phyloP scores from a whole-genome alignment of 2,113 vertebrate genomes.

The Pseudopipra pipra region DNA sequence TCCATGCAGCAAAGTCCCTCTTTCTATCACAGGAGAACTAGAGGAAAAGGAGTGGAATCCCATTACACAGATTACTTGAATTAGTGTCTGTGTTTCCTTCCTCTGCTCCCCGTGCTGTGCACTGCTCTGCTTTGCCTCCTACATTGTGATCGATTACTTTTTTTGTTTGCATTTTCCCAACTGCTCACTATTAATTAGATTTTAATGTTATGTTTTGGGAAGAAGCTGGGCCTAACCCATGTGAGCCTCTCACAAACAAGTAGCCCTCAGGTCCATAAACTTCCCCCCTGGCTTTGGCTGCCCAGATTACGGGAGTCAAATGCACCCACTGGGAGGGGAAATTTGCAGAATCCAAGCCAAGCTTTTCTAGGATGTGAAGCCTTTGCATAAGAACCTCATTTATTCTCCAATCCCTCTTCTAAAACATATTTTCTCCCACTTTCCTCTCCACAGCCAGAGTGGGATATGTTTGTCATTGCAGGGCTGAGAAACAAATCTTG shows the following conservation, averaged over 20 bases:
- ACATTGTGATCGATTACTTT: background rate
- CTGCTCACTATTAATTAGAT: background rate
- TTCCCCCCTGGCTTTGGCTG: background rate
- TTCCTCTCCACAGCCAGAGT: background rate
- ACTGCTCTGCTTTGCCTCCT: background rate
- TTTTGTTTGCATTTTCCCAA: background rate
- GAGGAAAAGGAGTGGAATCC: background rate
- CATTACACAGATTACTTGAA: background rate
- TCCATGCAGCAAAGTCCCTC: background rate
- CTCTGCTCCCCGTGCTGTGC: background rate
- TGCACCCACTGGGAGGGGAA: background rate
- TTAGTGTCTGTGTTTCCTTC: background rate
- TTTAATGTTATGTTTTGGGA: background rate
- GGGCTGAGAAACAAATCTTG: background rate
- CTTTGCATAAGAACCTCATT: background rate
- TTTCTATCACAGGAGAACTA: conserved; percentile 61
- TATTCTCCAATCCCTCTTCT: background rate
- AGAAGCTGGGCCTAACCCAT: background rate
- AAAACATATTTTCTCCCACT: background rate
- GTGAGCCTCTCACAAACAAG: background rate
- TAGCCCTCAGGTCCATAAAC: fast-evolving
- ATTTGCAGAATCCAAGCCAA: background rate
- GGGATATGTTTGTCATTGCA: background rate
- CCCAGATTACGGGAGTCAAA: background rate
- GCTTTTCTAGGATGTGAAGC: background rate